Conservation (phyloP, 2,797 vertebrate genomes). For the Ceryle rudis region DNA sequence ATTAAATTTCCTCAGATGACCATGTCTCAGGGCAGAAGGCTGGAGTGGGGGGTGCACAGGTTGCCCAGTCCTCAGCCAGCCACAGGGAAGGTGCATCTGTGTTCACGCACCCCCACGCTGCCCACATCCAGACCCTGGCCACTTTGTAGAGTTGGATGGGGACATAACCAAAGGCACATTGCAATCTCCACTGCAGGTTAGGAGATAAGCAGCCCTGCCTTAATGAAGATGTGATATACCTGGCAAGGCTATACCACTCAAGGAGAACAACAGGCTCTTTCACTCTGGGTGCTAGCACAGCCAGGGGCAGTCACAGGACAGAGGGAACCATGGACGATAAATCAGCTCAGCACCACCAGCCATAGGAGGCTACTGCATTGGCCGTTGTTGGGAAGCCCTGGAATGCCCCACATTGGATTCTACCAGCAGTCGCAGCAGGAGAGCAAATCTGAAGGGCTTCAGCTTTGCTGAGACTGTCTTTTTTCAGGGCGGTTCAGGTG, state of each 20-base stretch:
- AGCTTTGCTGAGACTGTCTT: neutral
- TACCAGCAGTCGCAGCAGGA: neutral
- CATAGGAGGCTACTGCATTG: neutral
- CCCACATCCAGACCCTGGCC: neutral
- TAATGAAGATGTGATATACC: slow-evolving; percentile 28
- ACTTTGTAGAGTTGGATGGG: neutral
- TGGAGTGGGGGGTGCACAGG: neutral
- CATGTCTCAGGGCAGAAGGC: neutral
- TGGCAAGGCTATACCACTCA: neutral
- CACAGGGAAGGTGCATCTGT: rapidly evolving
- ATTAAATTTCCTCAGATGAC: neutral
- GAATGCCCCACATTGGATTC: neutral
- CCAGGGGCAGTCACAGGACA: neutral
- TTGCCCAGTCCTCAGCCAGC: neutral
- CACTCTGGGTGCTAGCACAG: neutral
- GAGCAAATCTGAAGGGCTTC: neutral
- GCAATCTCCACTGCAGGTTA: neutral
- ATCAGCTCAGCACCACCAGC: neutral
- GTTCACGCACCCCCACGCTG: neutral
- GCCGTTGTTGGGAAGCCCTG: neutral
- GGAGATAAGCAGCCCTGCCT: slow-evolving; percentile 30
- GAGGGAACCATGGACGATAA: neutral
- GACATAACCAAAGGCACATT: neutral
- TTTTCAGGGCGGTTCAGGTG: neutral
- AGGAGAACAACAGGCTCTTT: slow-evolving; percentile 22